phyloP scores from a whole-genome alignment of 2,797 vertebrate genomes.

The Salarias fasciatus region DNA sequence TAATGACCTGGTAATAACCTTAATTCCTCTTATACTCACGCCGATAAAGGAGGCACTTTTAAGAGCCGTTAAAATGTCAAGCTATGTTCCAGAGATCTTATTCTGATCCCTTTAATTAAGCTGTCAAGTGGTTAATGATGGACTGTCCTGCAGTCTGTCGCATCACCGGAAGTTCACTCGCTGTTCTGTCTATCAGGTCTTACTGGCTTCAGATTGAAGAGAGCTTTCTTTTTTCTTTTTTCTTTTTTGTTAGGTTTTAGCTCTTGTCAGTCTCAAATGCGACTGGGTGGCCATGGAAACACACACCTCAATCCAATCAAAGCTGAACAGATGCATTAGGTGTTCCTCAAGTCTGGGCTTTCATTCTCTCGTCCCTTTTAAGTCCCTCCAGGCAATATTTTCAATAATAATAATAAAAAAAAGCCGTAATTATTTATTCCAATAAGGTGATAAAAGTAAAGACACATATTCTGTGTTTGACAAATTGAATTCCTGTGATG shows the following conservation, averaged over 20 bases:
- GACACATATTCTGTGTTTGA: background rate
- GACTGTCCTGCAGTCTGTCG: slow-evolving; percentile 46
- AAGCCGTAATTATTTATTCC: slow-evolving; percentile 7
- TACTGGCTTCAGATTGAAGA: slow-evolving; percentile 4
- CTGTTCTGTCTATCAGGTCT: slow-evolving; percentile 34
- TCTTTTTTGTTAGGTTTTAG: background rate
- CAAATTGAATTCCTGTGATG: background rate
- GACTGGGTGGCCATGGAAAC: slow-evolving; percentile 5
- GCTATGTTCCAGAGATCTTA: slow-evolving; percentile 54
- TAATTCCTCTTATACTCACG: slow-evolving; percentile 58
- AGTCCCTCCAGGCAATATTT: too few species aligned
- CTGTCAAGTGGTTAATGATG: slow-evolving; percentile 67
- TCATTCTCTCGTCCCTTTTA: too few species aligned
- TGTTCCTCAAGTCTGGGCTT: too few species aligned
- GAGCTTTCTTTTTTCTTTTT: too few species aligned
- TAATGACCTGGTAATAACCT: slow-evolving; percentile 67
- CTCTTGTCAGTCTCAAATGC: slow-evolving; percentile 24
- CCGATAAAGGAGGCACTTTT: slow-evolving; percentile 38
- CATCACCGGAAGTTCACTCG: slow-evolving; percentile 31
- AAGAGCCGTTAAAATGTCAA: slow-evolving; percentile 74
- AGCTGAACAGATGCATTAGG: slow-evolving; percentile 10
- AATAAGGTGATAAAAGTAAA: background rate
- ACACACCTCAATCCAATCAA: background rate
- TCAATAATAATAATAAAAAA: too few species aligned
- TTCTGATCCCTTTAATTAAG: slow-evolving; percentile 74